Conservation (phyloP, 2,797 vertebrate genomes). For the Caiman crocodilus region DNA sequence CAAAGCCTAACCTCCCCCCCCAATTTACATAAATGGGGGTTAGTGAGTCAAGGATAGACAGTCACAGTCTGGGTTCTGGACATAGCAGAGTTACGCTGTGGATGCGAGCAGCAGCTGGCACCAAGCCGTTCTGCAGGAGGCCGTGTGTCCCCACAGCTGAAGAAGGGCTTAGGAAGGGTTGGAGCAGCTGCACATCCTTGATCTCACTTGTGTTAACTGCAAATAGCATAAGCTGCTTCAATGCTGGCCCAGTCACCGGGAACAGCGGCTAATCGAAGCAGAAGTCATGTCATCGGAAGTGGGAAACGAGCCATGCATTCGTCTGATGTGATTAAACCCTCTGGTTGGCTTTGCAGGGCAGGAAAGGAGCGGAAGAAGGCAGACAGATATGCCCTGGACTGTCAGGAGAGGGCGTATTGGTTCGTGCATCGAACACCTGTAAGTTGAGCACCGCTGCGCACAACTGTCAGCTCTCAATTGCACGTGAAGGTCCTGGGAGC, state of each 20-base stretch:
- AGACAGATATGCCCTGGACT: conserved; percentile 92
- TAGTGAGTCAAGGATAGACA: not conserved
- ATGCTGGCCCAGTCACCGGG: not conserved
- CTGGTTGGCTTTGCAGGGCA: conserved; percentile 82
- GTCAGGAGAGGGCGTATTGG: conserved; percentile 97
- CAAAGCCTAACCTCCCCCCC: not conserved
- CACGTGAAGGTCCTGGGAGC: not conserved
- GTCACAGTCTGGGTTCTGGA: not conserved
- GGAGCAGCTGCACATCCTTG: not conserved
- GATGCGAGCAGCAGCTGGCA: not conserved
- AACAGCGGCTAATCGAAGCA: not conserved
- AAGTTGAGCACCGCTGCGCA: conserved; percentile 61
- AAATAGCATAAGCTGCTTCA: not conserved
- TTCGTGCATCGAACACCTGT: conserved; percentile 93
- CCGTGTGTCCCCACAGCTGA: fast-evolving
- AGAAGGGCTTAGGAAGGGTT: not conserved
- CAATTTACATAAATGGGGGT: not conserved
- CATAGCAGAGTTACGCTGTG: not conserved
- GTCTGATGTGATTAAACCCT: not conserved
- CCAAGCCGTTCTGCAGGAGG: fast-evolving
- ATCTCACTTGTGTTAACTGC: not conserved
- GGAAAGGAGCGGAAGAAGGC: conserved; percentile 90
- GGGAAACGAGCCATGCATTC: fast-evolving
- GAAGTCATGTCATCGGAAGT: not conserved
- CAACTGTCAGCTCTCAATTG: fast-evolving